Percentiles rank a stretch among this genome's conserved stretches.
Evolutionary conservation across 2,113 vertebrate genomes (phyloP).

Genomic region (Phylloscopus trochilus): DNA sequence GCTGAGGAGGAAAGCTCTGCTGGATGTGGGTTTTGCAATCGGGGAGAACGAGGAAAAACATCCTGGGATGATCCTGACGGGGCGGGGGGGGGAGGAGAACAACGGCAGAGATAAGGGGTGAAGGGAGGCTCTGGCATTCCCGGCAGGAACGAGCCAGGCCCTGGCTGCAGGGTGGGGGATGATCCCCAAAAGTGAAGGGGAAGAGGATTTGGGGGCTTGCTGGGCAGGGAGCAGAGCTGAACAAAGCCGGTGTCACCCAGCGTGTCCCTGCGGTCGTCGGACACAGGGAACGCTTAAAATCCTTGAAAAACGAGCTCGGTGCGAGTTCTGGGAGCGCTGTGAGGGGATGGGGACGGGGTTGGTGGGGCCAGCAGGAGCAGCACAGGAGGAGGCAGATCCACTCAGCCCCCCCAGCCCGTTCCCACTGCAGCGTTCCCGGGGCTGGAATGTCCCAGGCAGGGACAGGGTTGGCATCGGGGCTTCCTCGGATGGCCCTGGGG

Average conservation of each 20-base stretch:
- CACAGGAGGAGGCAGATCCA: accelerated
- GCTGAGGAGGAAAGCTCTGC: not conserved
- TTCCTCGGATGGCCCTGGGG: accelerated
- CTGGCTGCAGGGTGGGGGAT: not conserved
- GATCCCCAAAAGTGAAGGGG: not conserved
- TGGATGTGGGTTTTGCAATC: not conserved
- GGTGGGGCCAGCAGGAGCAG: not conserved
- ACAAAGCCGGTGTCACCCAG: not conserved
- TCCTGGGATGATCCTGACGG: not conserved
- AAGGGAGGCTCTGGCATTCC: not conserved
- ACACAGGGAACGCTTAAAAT: not conserved
- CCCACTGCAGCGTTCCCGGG: not conserved
- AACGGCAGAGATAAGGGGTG: accelerated
- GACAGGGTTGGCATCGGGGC: accelerated
- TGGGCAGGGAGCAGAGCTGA: not conserved
- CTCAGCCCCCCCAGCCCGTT: not conserved
- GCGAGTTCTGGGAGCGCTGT: accelerated
- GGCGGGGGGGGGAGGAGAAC: not conserved
- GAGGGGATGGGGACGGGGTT: not conserved
- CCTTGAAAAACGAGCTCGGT: accelerated
- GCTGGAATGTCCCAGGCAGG: not conserved
- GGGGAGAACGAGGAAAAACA: not conserved
- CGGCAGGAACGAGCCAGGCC: accelerated
- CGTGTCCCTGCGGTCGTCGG: accelerated
- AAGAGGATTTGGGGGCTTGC: not conserved